Evolutionary conservation across 2,888 invertebrate genomes (phyloP), one percentile per base, ranked within the genome.

Genomic region (Aelia acuminata): DNA sequence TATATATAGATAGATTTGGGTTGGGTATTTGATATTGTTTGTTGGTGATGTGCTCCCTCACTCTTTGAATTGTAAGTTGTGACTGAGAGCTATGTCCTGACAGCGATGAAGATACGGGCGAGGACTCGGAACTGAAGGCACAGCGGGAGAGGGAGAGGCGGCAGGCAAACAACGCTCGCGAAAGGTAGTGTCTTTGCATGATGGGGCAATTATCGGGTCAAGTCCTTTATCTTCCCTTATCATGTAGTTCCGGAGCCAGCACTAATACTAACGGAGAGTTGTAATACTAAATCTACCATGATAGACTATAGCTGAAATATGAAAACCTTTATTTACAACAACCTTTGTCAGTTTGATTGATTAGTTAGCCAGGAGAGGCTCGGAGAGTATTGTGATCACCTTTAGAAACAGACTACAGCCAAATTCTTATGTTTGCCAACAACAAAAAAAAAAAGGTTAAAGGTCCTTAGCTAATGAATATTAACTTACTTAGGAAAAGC

Each of bases 121-220:
- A 93, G 92, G 96, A 96, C 92, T 97, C 97, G 87, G 96, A 96
- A 94, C 95, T 96, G 92, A 98, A 98, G 95, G 97, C 97, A 92
- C 96, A 97, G 93, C 95, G 98, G 93, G 98, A 99, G 94, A 96
- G 96, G 94, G 97, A 98, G 94, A 95, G 98, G 91, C 95, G 98
- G 91, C 98, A 98, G 93, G 98, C 98, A 92, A 99, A 99, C 95
- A 99, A 99, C 94, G 98, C 98, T 91, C 94, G 99, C 92, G 98
- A 98, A 95, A 96, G 98, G 98, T 98, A 94, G 84, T 35, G 48
- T n/a, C 43, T 18, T 26, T 84, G 84, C 43, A 84, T 84, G 84
- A 47, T 70, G 63, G 35, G 63, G 63, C 18, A n/a, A n/a, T n/a
- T n/a, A n/a, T 35, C 31, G 26, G 63, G 18, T 35, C 63, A 20